These are phyloP conservation scores for Lethenteron camtschaticum DNA, from an alignment of 2,113 vertebrate species.

Conservation along the genomic window DNA sequence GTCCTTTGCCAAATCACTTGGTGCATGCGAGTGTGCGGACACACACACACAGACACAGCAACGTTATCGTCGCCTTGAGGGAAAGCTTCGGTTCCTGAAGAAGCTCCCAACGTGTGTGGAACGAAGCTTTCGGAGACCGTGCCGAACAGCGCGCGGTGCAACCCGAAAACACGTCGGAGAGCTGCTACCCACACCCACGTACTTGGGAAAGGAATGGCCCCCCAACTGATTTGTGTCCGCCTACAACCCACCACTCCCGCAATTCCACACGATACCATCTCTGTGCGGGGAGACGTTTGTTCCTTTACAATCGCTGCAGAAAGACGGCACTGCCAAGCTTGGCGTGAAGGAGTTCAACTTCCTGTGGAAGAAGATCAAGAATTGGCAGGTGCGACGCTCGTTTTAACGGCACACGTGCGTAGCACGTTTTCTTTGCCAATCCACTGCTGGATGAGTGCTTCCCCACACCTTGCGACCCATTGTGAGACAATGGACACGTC, in stretches of 20 bases:
- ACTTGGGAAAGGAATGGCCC: too few species aligned
- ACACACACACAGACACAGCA: too few species aligned
- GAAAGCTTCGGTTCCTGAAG: too few species aligned
- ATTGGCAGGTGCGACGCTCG: slow-evolving; percentile 10
- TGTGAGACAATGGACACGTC: not conserved
- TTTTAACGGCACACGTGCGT: not conserved
- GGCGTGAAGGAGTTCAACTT: slow-evolving; percentile 8
- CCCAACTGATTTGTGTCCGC: not conserved
- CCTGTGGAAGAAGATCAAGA: slow-evolving; percentile 13
- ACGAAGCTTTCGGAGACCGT: too few species aligned
- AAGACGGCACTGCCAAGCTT: not conserved
- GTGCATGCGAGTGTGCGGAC: slow-evolving; percentile 10
- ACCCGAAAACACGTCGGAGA: too few species aligned
- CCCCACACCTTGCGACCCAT: too few species aligned
- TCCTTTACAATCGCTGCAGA: slow-evolving; percentile 9
- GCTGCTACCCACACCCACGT: not conserved
- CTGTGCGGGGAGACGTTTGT: not conserved
- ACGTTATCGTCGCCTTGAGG: too few species aligned
- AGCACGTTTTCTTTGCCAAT: too few species aligned
- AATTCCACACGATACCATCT: not conserved
- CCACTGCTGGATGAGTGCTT: too few species aligned
- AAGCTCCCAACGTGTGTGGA: too few species aligned
- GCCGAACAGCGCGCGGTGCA: too few species aligned
- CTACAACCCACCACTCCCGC: not conserved
- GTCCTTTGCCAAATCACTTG: slow-evolving; percentile 4